Evolutionary conservation across 2,888 invertebrate species (phyloP).

Genomic region (Therioaphis trifolii): DNA sequence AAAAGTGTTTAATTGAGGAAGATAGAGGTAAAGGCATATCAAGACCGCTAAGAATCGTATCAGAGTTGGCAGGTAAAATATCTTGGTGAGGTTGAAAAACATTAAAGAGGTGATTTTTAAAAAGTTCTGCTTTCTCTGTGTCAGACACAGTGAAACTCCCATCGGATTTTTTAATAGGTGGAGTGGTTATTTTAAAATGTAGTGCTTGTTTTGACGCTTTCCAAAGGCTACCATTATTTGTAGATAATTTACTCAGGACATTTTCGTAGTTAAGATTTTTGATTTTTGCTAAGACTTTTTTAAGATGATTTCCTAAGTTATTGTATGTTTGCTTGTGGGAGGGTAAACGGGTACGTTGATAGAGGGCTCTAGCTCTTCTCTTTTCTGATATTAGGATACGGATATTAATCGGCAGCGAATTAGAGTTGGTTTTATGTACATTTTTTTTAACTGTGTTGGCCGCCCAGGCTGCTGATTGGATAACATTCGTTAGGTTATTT

Average conservation of each 20-base stretch:
- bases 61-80: background rate
- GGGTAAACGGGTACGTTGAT: too few species aligned
- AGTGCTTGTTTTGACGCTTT: constrained; percentile 11
- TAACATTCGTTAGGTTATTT: constrained; percentile 8
- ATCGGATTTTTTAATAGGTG: constrained; percentile 13
- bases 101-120: constrained; percentile 17
- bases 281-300: too few species aligned
- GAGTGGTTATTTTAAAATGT: background rate
- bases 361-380: too few species aligned
- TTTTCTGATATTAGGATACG: too few species aligned
- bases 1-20: background rate
- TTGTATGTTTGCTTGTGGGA: too few species aligned
- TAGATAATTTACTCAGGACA: too few species aligned
- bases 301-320: too few species aligned
- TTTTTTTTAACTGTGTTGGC: too few species aligned
- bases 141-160: background rate
- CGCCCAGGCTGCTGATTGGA: background rate
- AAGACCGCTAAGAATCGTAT: background rate
- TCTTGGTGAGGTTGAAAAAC: constrained; percentile 7
- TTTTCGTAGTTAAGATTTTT: too few species aligned
- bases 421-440: too few species aligned
- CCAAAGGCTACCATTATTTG: constrained; percentile 30
- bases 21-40: background rate
- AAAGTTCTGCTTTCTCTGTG: constrained; percentile 19
- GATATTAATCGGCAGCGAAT: too few species aligned